Evolutionary conservation across 2,888 invertebrate genomes (phyloP).

Genomic region (Sminthurinus aureus): DNA sequence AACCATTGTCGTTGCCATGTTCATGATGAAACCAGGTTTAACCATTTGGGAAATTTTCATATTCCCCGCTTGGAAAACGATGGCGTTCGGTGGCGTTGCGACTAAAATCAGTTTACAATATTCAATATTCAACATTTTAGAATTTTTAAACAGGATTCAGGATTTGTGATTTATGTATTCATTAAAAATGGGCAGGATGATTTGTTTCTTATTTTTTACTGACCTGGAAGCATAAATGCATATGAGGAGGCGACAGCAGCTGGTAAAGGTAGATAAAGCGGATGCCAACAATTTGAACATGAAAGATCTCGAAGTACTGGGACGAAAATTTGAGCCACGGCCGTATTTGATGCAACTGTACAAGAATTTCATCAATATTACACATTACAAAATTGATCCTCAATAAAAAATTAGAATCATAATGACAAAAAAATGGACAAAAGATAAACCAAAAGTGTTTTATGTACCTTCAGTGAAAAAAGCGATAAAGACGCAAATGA

Average conservation of each 20-base stretch:
- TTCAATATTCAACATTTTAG: too few relatives aligned
- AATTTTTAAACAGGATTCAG: too few relatives aligned
- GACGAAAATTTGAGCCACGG: conserved; percentile 21
- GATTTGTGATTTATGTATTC: too few relatives aligned
- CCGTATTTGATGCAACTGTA: conserved; percentile 9
- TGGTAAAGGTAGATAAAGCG: conserved; percentile 27
- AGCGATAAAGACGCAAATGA: neutral
- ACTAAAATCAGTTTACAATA: conserved; percentile 16
- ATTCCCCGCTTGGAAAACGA: conserved; percentile 28
- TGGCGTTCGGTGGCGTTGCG: conserved; percentile 34
- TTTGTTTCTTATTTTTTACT: neutral
- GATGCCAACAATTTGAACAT: conserved; percentile 20
- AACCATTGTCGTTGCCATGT: conserved; percentile 15
- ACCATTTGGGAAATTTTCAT: conserved; percentile 36
- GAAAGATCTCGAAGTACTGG: conserved; percentile 21
- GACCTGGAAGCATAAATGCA: conserved; percentile 41
- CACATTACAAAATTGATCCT: too few relatives aligned
- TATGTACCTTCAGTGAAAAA: conserved; percentile 5
- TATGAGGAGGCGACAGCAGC: conserved; percentile 25
- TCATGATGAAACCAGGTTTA: conserved; percentile 26
- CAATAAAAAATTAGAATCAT: too few relatives aligned
- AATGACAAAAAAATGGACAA: too few relatives aligned
- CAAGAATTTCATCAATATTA: too few relatives aligned
- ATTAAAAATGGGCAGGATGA: neutral
- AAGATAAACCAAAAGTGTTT: too few relatives aligned